Evolutionary conservation across 2,888 invertebrate genomes (phyloP).

Genomic region (Drosophila trichaetosa): DNA sequence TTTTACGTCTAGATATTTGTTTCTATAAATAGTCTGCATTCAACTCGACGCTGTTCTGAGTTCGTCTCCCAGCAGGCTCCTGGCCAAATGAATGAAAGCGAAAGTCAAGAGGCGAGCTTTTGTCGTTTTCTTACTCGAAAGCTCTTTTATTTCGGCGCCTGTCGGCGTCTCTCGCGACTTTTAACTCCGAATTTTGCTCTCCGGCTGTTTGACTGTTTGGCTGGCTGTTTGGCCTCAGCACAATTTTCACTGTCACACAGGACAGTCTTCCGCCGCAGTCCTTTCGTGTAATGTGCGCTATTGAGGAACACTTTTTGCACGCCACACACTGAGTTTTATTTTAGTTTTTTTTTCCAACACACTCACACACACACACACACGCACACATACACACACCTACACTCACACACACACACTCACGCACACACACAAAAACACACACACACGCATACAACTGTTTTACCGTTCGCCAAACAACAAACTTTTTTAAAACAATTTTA

Average conservation of each 20-base stretch:
- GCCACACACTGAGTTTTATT: constrained; percentile 69
- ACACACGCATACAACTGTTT: constrained; percentile 30
- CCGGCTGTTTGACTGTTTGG: constrained; percentile 6
- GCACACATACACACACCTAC: constrained; percentile 20
- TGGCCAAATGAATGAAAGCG: constrained; percentile 37
- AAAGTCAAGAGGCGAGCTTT: constrained; percentile 58
- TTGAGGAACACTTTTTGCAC: constrained; percentile 72
- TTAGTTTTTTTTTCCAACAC: constrained; percentile 63
- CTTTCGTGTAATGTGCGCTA: constrained; percentile 81
- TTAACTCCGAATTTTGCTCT: constrained; percentile 57
- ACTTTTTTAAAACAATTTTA: constrained; percentile 53
- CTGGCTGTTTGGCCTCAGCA: constrained; percentile 37
- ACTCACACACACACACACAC: constrained; percentile 37
- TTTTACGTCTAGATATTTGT: not conserved
- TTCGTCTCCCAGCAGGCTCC: not conserved
- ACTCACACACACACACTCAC: constrained; percentile 25
- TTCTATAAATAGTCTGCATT: not conserved
- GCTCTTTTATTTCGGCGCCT: constrained; percentile 41
- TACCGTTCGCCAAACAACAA: constrained; percentile 36
- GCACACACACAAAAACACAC: constrained; percentile 18
- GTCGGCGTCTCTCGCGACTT: constrained; percentile 42
- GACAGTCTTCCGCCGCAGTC: constrained; percentile 82
- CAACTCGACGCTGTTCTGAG: constrained; percentile 2
- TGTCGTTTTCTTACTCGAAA: constrained; percentile 36
- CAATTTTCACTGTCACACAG: constrained; percentile 49